A percentile compares a stretch with the other conserved stretches of the same genome.
Evolutionary conservation across 2,888 invertebrate species (phyloP).

Genomic region (Mythimna albipuncta): DNA sequence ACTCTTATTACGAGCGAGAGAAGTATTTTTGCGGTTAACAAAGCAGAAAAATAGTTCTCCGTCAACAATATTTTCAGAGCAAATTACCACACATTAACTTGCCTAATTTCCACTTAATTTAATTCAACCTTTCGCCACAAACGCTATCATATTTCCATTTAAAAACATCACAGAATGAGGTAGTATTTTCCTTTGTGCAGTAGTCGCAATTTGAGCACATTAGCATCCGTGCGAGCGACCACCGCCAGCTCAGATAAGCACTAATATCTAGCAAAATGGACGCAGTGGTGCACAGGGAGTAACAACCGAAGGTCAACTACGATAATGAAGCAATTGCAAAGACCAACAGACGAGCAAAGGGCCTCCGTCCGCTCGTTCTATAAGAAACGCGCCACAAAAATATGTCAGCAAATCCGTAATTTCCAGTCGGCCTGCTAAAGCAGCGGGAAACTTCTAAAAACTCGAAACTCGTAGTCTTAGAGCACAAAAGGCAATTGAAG

Average conservation of each 20-base stretch:
- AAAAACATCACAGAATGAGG: conserved; percentile 37
- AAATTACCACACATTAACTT: conserved; percentile 12
- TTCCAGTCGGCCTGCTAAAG: too few species aligned
- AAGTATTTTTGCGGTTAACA: too few species aligned
- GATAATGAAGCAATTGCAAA: not conserved
- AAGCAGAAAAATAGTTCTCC: not conserved
- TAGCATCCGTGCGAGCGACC: conserved; percentile 41
- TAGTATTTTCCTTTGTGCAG: conserved; percentile 45
- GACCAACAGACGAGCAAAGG: not conserved
- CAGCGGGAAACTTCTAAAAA: too few species aligned
- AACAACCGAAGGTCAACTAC: conserved; percentile 10
- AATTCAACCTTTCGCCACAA: conserved; percentile 22
- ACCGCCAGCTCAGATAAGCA: conserved; percentile 39
- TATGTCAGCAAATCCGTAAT: too few species aligned
- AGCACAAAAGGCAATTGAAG: not conserved
- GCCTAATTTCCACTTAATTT: not conserved
- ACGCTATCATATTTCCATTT: conserved; percentile 39
- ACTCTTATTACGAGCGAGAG: not conserved
- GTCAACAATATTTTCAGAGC: not conserved
- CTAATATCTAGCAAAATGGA: conserved; percentile 54
- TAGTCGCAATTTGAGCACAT: conserved; percentile 45
- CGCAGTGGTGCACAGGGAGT: not conserved
- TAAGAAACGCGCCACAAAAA: too few species aligned
- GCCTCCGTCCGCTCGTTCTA: too few species aligned
- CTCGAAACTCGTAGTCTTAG: too few species aligned